Evolutionary conservation across 2,888 invertebrate genomes (phyloP), one percentile per base, ranked within the genome.

Genomic region (Sphecodes monilicornis): DNA sequence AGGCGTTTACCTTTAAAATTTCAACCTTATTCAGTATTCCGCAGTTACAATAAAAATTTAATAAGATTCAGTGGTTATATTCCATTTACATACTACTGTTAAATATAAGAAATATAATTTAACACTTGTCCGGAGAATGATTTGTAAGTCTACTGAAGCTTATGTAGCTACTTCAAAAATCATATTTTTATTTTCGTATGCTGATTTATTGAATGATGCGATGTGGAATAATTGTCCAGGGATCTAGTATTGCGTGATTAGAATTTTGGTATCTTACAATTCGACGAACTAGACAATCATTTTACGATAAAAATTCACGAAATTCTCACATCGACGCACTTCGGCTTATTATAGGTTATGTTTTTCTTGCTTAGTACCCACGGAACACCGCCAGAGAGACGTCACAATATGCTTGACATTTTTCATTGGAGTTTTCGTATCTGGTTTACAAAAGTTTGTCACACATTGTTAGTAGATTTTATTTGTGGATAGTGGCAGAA

Each of bases 401-500:
- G 54, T 78, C 74, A 36, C 36, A 72, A 70, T 68, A 10, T 66
- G n/a, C 11, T 13, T n/a, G 69, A 1, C 32, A 36, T 13, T 69
- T 70, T 69, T 66, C 72, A 32, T 66, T 66, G 29, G 64, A 74
- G 76, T 84, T 81, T 87, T 80, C 82, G 75, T 36, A 39, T 88
- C 82, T 86, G 16, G 36, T 69, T 83, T 60, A 46, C n/a, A 77
- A 80, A 79, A 78, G 46, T 39, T 75, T 80, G 77, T 86, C 64
- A 75, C 72, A 43, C 57, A 57, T 26, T 60, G 18, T 50, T 3
- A 66, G 41, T 73, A 73, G 64, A 80, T 74, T 76, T 78, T 83
- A 83, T 86, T 87, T 82, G 76, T 87, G 79, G 81, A 79, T 39
- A 76, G 72, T 77, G 72, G 73, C 66, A 60, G 57, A 79, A 75